phyloP scores from a whole-genome alignment of 2,888 invertebrate species.

The Papilio protenor region DNA sequence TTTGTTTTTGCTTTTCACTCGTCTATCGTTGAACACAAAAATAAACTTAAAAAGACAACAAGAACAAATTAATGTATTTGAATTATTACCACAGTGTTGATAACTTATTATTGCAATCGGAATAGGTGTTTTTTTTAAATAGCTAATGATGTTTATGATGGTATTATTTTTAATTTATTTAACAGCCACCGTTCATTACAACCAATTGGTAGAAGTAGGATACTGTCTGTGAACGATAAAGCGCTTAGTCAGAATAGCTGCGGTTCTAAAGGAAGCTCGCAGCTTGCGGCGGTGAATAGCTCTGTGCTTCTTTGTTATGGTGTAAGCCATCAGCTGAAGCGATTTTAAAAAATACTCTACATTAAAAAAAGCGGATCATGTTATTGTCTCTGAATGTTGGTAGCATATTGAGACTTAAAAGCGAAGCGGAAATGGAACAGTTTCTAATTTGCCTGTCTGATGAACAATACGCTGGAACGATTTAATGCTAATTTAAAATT shows the following conservation, averaged over 20 bases:
- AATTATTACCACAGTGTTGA: too few relatives aligned
- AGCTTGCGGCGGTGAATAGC: conserved; percentile 61
- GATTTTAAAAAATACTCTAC: conserved; percentile 1
- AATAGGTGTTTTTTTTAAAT: not conserved
- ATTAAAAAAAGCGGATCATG: too few relatives aligned
- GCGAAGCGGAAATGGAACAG: too few relatives aligned
- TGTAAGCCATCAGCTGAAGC: conserved; percentile 48
- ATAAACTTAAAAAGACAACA: too few relatives aligned
- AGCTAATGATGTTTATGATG: not conserved
- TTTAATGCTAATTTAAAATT: too few relatives aligned
- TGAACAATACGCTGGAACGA: too few relatives aligned
- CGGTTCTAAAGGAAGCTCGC: conserved; percentile 63
- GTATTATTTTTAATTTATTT: conserved; percentile 15
- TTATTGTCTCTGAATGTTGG: too few relatives aligned
- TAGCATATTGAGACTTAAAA: too few relatives aligned
- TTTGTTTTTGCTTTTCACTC: not conserved
- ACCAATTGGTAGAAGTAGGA: conserved; percentile 57
- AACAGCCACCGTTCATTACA: conserved; percentile 51
- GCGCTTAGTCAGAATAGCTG: conserved; percentile 75
- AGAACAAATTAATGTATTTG: too few relatives aligned
- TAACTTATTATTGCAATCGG: too few relatives aligned
- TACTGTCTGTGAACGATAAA: conserved; percentile 76
- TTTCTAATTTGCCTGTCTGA: too few relatives aligned
- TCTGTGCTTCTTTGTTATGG: conserved; percentile 52
- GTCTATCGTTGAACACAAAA: not conserved